These are phyloP conservation scores for Halesus radiatus DNA, from an alignment of 1,140 invertebrate genomes.

Conservation along the genomic window DNA sequence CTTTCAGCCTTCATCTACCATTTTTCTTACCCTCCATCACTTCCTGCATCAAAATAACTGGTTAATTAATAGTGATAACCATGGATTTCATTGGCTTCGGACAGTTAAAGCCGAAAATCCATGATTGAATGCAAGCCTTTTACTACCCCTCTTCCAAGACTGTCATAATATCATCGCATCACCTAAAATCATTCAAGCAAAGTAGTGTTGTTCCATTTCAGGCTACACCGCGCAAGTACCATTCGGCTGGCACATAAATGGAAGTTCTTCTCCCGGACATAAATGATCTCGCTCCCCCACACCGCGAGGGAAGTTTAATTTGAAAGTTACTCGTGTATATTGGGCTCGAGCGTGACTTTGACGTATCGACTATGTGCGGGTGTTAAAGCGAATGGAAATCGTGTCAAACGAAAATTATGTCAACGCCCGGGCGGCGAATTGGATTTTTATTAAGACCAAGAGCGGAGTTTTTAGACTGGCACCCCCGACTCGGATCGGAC, in stretches of 20 bases:
- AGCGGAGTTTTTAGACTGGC: background rate
- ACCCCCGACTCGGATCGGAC: background rate
- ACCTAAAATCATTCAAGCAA: too few relatives aligned
- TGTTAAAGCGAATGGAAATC: slow-evolving; percentile 31
- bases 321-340: slow-evolving; percentile 37
- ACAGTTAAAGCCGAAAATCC: too few relatives aligned
- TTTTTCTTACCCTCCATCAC: too few relatives aligned
- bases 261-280: slow-evolving; percentile 6
- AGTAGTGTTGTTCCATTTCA: too few relatives aligned
- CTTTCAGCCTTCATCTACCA: too few relatives aligned
- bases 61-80: too few relatives aligned
- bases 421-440: slow-evolving; percentile 5
- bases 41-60: too few relatives aligned
- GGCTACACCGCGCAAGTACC: too few relatives aligned
- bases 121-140: too few relatives aligned
- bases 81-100: too few relatives aligned
- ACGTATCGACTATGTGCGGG: slow-evolving; percentile 34
- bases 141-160: too few relatives aligned
- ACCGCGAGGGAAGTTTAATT: slow-evolving; percentile 33
- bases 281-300: background rate
- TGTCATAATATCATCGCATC: too few relatives aligned
- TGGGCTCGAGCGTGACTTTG: slow-evolving; percentile 40
- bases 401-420: slow-evolving; percentile 37
- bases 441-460: slow-evolving; percentile 32
- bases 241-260: background rate